Base-by-base conservation (phyloP, 2,888 invertebrate genomes). In the Thelaira solivaga region DNA sequence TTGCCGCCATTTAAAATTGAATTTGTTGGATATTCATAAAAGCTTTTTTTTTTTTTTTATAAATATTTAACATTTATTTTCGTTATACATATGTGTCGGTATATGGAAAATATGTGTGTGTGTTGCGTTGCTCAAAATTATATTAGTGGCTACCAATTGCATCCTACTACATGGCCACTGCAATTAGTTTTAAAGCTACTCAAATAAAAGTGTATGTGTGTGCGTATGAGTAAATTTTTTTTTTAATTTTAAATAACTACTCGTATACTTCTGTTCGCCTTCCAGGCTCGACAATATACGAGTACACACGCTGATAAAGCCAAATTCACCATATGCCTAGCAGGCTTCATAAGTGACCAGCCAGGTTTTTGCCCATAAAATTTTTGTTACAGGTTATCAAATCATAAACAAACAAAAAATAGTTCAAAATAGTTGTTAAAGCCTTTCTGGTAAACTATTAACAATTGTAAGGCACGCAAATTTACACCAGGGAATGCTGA, bases 21-120 rank as follows among this genome's bases (percentile, higher is more conserved):
- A 74, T 78, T 78, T 78, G 78, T 65, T 74, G 69, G 68, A 64
- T 73, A 78, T 73, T 78, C 68, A 78, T 78, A 68, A 59, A 53
- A 36, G 51, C 34, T 34, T 62, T 49, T 53, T 57, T 61, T 51
- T 45, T 22, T 13, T 34, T n/a, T n/a, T n/a, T n/a, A n/a, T n/a
- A n/a, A n/a, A 61, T 18, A 24, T 18, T 51, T 61, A 34, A 43
- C 24, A 24, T 61, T n/a, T 43, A 45, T 26, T 26, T 18, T 20
- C 22, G 34, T 8, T 8, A 7, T 49, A 31, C n/a, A 16, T 16
- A 49, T 26, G 11, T 36, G 10, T 57, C 18, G 55, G n/a, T 59
- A 13, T 39, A n/a, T n/a, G n/a, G n/a, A n/a, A n/a, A n/a, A 4
- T 34, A 2, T 45, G 1, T 51, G 31, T 36, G 18, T 16, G 13